Evolutionary conservation across 2,113 vertebrate species (phyloP).

Genomic region (Lophochroa leadbeateri): DNA sequence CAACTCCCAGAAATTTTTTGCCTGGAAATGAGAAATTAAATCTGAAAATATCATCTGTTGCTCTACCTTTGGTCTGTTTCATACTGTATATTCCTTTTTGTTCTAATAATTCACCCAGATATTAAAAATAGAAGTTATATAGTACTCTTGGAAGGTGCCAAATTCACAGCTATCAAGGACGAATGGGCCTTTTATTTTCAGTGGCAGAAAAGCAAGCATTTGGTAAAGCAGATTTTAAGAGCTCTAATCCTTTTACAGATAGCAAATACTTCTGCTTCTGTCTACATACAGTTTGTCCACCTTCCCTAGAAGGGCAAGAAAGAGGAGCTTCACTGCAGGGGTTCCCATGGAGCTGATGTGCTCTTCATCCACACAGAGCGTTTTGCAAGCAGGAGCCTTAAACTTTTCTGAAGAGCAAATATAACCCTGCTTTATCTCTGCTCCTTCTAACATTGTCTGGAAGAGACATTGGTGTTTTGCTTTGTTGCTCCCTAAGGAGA

Average conservation of each 20-base stretch:
- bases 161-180: neutral
- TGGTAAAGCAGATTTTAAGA: neutral
- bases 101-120: neutral
- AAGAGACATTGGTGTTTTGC: constrained; percentile 20
- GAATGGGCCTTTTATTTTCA: neutral
- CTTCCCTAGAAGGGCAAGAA: neutral
- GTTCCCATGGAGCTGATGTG: neutral
- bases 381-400: neutral
- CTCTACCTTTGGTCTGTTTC: neutral
- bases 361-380: neutral
- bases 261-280: neutral
- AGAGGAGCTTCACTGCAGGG: neutral
- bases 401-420: neutral
- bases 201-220: neutral
- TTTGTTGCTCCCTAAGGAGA: constrained; percentile 47
- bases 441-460: constrained; percentile 23
- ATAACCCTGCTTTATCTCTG: constrained; percentile 34
- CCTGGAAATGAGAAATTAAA: neutral
- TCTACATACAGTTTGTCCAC: neutral
- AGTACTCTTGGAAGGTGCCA: neutral
- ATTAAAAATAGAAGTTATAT: neutral
- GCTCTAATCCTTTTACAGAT: neutral
- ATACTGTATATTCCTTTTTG: neutral
- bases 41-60: neutral
- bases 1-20: neutral